Evolutionary conservation across 1,140 invertebrate species (phyloP), one percentile per base, ranked within the genome.

Genomic region (Fopius arisanus): DNA sequence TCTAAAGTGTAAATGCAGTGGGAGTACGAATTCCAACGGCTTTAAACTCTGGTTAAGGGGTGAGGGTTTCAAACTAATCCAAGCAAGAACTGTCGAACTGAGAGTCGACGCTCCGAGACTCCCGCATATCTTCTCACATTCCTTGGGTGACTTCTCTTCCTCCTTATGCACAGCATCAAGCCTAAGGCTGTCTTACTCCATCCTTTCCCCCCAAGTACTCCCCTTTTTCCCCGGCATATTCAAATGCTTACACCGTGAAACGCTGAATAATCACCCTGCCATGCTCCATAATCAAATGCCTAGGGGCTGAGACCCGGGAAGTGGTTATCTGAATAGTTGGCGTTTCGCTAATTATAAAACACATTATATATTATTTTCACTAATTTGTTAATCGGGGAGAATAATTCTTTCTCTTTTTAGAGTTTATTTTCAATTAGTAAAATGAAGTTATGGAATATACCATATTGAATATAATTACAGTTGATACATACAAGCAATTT

Each of bases 11-110:
- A 28, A 59, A 59, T 59, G 54, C 23, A 59, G 21, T 21, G 54
- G 7, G 54, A 59, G 23, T 59, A 59, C 54, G 54, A 59, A 59
- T 59, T 59, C 54, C 54, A 37, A 59, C 54, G 23, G 54, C 21
- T 28, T 59, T 59, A 59, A 59, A 59, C 54, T 59, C 54, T 28
- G 54, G 54, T 59, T 59, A 59, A 59, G 54, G 23, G 23, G 23
- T 23, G 26, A 12, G 54, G 14, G 26, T 31, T 65, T 65, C 28
- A 65, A 65, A 65, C 29, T 65, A 65, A 65, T 65, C 28, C 29
- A 65, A 26, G 62, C 29, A 33, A 65, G 28, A 65, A 65, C 28
- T 29, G 62, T 65, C 62, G 62, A 65, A 65, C 62, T 33, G n/a
- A 29, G 29, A 31, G 28, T 31, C 29, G 26, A 7, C 62, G 62